phyloP scores from a whole-genome alignment of 2,888 invertebrate genomes.

The Eupithecia pulchellata region DNA sequence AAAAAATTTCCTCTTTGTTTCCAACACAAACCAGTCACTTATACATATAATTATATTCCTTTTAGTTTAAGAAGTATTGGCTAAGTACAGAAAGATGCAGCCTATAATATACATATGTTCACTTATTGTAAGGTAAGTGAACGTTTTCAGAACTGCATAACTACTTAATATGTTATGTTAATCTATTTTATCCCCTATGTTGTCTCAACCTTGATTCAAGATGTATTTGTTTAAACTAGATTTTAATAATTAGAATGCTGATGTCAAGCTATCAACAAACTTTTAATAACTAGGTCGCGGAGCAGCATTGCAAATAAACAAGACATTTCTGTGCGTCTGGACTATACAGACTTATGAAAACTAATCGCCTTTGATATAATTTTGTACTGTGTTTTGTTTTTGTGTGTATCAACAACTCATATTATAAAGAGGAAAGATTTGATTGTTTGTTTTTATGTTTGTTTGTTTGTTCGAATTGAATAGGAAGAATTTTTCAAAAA shows the following conservation, averaged over 20 bases:
- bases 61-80: not conserved
- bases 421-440: no score
- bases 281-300: conserved; percentile 47
- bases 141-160: no score
- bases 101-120: no score
- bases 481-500: no score
- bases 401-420: no score
- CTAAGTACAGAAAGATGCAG: no score
- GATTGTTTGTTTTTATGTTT: no score
- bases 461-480: no score
- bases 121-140: no score
- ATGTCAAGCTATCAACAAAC: conserved; percentile 36
- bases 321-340: conserved; percentile 49
- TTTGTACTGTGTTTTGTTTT: no score
- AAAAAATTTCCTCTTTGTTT: not conserved
- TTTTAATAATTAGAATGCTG: conserved; percentile 4
- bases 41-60: not conserved
- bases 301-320: conserved; percentile 43
- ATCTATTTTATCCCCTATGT: conserved; percentile 9
- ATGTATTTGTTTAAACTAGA: conserved; percentile 8
- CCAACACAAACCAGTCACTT: not conserved
- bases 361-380: not conserved
- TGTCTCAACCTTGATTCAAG: conserved; percentile 2
- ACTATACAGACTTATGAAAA: not conserved
- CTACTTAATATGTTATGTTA: no score